These are phyloP conservation scores for Rhodeus uyekii DNA, from an alignment of 2,797 vertebrate species.

Conservation along the genomic window DNA sequence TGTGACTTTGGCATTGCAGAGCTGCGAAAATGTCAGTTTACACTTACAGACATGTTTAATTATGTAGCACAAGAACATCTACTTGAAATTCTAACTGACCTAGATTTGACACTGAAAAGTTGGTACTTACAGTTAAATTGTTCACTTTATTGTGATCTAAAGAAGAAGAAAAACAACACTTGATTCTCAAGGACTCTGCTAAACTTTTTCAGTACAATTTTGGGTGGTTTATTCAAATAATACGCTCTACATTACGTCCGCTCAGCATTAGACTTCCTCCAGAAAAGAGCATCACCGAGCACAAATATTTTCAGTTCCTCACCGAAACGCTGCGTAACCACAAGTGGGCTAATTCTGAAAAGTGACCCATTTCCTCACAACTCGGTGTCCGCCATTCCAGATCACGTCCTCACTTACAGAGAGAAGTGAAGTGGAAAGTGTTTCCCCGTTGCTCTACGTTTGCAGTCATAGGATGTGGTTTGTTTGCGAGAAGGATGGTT, in stretches of 20 bases:
- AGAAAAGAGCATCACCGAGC: neutral
- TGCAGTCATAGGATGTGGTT: constrained; percentile 23
- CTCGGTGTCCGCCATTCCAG: neutral
- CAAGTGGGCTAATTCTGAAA: constrained; percentile 18
- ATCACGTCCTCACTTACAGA: constrained; percentile 22
- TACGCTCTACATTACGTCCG: neutral
- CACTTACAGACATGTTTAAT: neutral
- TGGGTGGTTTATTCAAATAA: neutral
- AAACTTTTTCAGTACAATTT: neutral
- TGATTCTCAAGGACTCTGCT: neutral
- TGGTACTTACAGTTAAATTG: neutral
- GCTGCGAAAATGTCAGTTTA: constrained; percentile 16
- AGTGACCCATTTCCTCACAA: constrained; percentile 24
- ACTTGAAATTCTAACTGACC: constrained; percentile 15
- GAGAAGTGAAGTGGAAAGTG: constrained; percentile 12
- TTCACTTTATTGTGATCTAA: neutral
- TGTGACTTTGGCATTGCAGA: neutral
- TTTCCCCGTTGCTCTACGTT: neutral
- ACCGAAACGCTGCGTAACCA: constrained; percentile 27
- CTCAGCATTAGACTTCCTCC: constrained; percentile 7
- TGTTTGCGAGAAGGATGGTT: constrained; percentile 26
- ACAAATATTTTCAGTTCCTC: constrained; percentile 29
- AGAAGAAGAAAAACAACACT: neutral
- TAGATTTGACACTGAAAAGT: constrained; percentile 19
- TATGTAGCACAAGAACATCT: neutral